phyloP scores from a whole-genome alignment of 1,140 invertebrate genomes.

The Mesaphorura yosii region DNA sequence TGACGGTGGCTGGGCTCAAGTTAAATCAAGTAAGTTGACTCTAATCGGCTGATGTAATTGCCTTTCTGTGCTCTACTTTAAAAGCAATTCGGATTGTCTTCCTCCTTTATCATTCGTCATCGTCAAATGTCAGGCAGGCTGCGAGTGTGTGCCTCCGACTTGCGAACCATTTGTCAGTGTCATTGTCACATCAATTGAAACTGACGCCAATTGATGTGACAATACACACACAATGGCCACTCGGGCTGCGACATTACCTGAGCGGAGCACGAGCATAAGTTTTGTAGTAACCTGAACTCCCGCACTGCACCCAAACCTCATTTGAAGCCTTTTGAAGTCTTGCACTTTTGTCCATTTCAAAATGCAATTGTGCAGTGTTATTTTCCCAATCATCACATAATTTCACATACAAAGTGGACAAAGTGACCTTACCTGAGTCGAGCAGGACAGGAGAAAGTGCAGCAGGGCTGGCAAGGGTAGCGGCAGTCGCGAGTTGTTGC shows the following conservation, averaged over 20 bases:
- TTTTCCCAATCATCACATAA: too few species aligned
- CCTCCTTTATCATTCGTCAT: not conserved
- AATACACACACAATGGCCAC: not conserved
- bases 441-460: not conserved
- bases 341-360: too few species aligned
- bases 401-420: too few species aligned
- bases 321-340: too few species aligned
- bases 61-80: too few species aligned
- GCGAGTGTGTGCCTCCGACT: not conserved
- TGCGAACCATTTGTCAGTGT: not conserved
- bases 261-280: too few species aligned
- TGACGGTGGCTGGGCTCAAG: constrained; percentile 24
- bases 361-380: too few species aligned
- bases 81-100: not conserved
- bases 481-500: not conserved
- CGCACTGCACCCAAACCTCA: too few species aligned
- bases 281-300: too few species aligned
- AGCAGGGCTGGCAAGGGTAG: not conserved
- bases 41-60: too few species aligned
- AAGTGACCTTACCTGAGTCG: not conserved
- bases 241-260: too few species aligned
- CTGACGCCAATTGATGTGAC: not conserved
- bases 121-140: not conserved
- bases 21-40: constrained; percentile 25
- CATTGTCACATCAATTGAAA: not conserved